Conservation (phyloP, 1,140 invertebrate species). For the Scaptomyza pallida region DNA sequence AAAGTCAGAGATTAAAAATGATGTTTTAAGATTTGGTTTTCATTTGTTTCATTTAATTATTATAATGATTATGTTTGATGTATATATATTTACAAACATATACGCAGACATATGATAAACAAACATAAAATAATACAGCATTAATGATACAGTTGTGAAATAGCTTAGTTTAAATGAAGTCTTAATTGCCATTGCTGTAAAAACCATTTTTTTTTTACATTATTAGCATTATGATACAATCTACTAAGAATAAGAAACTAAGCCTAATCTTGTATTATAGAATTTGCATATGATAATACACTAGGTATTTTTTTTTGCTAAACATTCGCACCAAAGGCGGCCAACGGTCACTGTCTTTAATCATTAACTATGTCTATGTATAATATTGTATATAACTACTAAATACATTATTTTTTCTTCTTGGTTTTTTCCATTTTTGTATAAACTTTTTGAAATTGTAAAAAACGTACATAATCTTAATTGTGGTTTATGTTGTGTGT, state of each 20-base stretch:
- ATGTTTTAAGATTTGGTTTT: constrained; percentile 25
- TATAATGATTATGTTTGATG: constrained; percentile 62
- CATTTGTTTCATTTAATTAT: constrained; percentile 40
- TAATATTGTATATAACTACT: constrained; percentile 43
- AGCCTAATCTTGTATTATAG: constrained; percentile 43
- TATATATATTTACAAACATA: constrained; percentile 59
- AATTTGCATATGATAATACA: constrained; percentile 34
- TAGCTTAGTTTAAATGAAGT: constrained; percentile 57
- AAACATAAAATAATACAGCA: constrained; percentile 40
- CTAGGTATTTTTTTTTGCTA: constrained; percentile 37
- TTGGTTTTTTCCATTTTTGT: constrained; percentile 43
- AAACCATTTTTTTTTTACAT: constrained; percentile 61
- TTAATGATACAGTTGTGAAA: constrained; percentile 48
- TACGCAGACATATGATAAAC: constrained; percentile 37
- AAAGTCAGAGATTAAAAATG: background rate
- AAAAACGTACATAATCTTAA: constrained; percentile 66
- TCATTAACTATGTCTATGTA: constrained; percentile 60
- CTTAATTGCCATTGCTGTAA: constrained; percentile 49
- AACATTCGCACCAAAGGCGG: constrained; percentile 26
- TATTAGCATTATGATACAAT: constrained; percentile 51
- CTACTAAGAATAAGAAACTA: constrained; percentile 64
- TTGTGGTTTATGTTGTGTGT: constrained; percentile 42
- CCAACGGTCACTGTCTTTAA: constrained; percentile 42
- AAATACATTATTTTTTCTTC: constrained; percentile 57
- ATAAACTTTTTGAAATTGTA: constrained; percentile 80